Evolutionary conservation across 2,888 invertebrate species (phyloP).

Genomic region (Tigriopus californicus): DNA sequence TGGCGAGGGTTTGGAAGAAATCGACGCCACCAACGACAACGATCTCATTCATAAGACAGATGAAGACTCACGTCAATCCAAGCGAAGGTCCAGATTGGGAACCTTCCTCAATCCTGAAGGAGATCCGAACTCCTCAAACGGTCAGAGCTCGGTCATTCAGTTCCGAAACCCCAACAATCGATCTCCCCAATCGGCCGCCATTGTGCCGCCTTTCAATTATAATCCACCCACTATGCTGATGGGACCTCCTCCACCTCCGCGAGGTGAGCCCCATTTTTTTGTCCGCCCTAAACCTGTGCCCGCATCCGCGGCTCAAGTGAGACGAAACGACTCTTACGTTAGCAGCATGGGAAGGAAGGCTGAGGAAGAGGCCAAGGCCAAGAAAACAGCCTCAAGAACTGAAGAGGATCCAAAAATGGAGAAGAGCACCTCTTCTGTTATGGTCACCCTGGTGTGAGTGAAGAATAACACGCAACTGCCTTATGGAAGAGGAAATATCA

Average conservation of each 20-base stretch:
- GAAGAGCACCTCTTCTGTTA: not conserved
- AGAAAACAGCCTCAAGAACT: conserved; percentile 21
- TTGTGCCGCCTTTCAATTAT: conserved; percentile 34
- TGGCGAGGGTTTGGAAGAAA: conserved; percentile 1
- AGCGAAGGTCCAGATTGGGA: conserved; percentile 33
- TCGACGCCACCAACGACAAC: conserved; percentile 21
- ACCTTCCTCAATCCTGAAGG: conserved; percentile 32
- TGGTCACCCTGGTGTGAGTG: conserved; percentile 8
- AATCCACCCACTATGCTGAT: conserved; percentile 24
- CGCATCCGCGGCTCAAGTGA: not conserved
- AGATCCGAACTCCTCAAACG: not conserved
- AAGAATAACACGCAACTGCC: not conserved
- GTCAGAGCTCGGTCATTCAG: no score
- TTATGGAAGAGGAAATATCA: no score
- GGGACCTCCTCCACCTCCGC: conserved; percentile 19
- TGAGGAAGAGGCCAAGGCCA: conserved; percentile 24
- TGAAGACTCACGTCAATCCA: not conserved
- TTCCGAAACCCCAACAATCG: no score
- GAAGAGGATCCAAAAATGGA: not conserved
- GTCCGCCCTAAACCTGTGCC: no score
- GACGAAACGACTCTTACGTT: conserved; percentile 16
- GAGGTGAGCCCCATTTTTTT: not conserved
- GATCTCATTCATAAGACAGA: conserved; percentile 23
- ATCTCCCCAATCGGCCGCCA: conserved; percentile 25
- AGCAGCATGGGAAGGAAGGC: conserved; percentile 17